Evolutionary conservation across 2,888 invertebrate genomes (phyloP), one percentile per base, ranked within the genome.

Genomic region (Rhamphomyia laevipes): DNA sequence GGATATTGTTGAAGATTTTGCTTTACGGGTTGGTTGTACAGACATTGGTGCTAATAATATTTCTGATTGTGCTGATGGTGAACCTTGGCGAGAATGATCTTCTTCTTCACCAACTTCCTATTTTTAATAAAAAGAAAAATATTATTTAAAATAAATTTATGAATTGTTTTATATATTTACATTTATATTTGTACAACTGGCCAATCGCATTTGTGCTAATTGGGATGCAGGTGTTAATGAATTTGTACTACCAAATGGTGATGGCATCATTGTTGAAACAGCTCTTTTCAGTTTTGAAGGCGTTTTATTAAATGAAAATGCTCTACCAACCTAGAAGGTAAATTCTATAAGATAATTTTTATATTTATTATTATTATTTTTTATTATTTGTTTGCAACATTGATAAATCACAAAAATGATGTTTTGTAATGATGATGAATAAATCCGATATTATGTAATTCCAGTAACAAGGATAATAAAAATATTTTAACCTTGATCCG

Each of bases 251-350:
- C 87, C 88, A 70, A 89, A 88, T 12, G 92, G 91, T 57, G 85
- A 85, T 52, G 86, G 86, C 79, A 92, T 91, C 84, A 92, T 90
- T 41, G 91, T 89, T 17, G 94, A 94, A 70, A 95, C 87, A 30
- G 94, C 93, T 50, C 94, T 80, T 72, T 93, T 93, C 61, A 95
- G 72, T 70, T 90, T 91, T 56, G 87, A 88, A 45, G 95, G 94
- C 27, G 95, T 94, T 73, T 92, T 91, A 72, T 91, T 93, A 73
- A 95, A 92, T 56, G 93, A 94, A 65, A 95, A 86, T 57, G 94
- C 94, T 58, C 95, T 81, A 47, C 91, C 91, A 58, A 95, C 91
- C 79, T 79, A 58, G 2, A 52, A 53, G 51, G 38, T 48, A 52
- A 49, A 2, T 7, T 27, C 23, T 27, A 27, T 27, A 6, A 27